Evolutionary conservation across 1,140 invertebrate species (phyloP), one percentile per base, ranked within the genome.

Genomic region (Tetragnatha versicolor): DNA sequence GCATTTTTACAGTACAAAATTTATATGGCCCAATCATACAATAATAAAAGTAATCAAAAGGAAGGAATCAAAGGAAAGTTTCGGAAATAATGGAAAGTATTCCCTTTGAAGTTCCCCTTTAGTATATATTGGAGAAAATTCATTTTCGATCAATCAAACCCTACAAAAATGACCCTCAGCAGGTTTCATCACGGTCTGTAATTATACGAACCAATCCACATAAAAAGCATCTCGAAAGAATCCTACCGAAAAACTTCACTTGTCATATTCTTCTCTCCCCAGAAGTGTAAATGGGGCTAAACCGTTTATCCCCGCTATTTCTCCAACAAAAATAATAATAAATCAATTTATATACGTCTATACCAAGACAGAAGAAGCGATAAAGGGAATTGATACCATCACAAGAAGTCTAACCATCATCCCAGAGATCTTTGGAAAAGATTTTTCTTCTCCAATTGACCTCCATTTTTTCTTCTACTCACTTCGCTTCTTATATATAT

Each of bases 341-440:
- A 39, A 70, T 70, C 68, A 70, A 70, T 70, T 37, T 39, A 61
- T 61, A 35, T 31, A 61, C 33, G 4, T 9, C 10, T 33, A 29
- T 12, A 61, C 1, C 12, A 20, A 12, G 1, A 20, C 12, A 12
- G 12, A 3, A 47, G 20, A 47, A 47, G 12, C 42, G 42, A 47
- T 47, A 47, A 47, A 47, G 25, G 72, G 47, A 75, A 75, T 75
- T 75, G 72, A 75, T 75, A 75, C 58, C 35, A 47, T 63, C 72
- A 6, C 31, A 14, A 63, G 27, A 63, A 49, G 25, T 60, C 20
- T 75, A 75, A 75, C 55, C 27, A 39, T 31, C 31, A 47, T 39
- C 58, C n/a, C n/a, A 4, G 20, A 45, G 20, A 49, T 75, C 14
- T 42, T 37, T 42, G 63, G 14, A n/a, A 58, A 3, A 47, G 10